phyloP scores from a whole-genome alignment of 1,140 invertebrate species.

The Bilobella aurantiaca region DNA sequence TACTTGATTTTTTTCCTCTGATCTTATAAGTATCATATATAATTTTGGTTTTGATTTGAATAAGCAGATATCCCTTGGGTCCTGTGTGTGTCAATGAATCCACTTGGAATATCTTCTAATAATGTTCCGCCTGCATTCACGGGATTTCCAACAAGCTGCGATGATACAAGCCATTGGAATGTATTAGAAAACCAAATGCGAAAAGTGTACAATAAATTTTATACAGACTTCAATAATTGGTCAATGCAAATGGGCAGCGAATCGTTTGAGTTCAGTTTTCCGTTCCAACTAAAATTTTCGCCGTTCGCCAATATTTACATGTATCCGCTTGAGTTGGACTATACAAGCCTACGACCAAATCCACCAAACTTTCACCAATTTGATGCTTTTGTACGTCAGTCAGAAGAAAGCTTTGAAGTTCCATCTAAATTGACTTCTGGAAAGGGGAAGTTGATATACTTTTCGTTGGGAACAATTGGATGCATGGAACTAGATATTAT shows the following conservation, averaged over 20 bases:
- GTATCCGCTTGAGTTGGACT: constrained; percentile 6
- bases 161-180: no score
- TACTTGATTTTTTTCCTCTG: background rate
- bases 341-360: background rate
- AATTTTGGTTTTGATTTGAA: no score
- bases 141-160: background rate
- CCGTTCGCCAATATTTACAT: constrained; percentile 3
- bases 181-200: no score
- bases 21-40: no score
- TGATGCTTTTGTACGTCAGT: background rate
- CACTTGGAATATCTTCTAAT: background rate
- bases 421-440: background rate
- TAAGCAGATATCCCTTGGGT: no score
- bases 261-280: background rate
- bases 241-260: background rate
- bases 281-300: background rate
- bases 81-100: background rate
- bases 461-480: background rate
- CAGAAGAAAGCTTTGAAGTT: background rate
- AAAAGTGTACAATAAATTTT: no score
- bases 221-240: background rate
- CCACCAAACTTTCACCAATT: background rate
- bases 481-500: background rate
- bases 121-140: background rate
- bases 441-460: background rate